Base-by-base conservation (phyloP, 2,797 vertebrate species). In the Sebastes jordani region DNA sequence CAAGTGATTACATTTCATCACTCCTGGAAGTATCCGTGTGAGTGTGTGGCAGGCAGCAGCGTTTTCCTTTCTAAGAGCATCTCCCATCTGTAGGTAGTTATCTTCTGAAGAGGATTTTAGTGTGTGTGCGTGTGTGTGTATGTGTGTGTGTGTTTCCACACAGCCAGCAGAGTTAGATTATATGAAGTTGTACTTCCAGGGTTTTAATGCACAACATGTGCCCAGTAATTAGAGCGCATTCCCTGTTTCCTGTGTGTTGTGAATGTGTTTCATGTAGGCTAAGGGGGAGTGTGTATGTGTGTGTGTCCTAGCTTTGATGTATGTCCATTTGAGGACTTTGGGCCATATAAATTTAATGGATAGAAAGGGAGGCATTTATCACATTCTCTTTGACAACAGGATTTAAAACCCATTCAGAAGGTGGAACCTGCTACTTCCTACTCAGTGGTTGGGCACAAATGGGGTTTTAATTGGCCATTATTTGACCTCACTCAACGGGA, bases 151-250 rank as follows among this genome's bases (percentile, higher is more conserved):
- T 63, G 81, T 80, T 55, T 88, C 76, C 85, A 86, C 77, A 74
- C 82, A 71, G 91, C 85, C 89, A 84, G 87, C 90, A 89, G 78
- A 92, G 88, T 89, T 90, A 76, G 91, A 91, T 94, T 93, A 93
- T 92, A 91, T 93, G 91, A 94, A 92, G 93, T 93, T 82, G 88
- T 87, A 94, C 93, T 95, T 95, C 90, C 91, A 93, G 84, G 73
- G 85, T 89, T 93, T 91, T 92, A 94, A 94, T 94, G 93, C 72
- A 62, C 90, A 94, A 92, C 94, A 95, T 94, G 91, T 95, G 94
- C 91, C 81, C 89, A 90, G 89, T 93, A 93, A 95, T 95, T 95
- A 90, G 90, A 92, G 82, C 69, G 90, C 88, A 56, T 93, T 92
- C 90, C 87, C 88, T 77, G 89, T 93, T 94, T 94, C 92, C 91